These are phyloP conservation scores for Temnothorax longispinosus DNA, from an alignment of 1,140 invertebrate species.

Conservation along the genomic window DNA sequence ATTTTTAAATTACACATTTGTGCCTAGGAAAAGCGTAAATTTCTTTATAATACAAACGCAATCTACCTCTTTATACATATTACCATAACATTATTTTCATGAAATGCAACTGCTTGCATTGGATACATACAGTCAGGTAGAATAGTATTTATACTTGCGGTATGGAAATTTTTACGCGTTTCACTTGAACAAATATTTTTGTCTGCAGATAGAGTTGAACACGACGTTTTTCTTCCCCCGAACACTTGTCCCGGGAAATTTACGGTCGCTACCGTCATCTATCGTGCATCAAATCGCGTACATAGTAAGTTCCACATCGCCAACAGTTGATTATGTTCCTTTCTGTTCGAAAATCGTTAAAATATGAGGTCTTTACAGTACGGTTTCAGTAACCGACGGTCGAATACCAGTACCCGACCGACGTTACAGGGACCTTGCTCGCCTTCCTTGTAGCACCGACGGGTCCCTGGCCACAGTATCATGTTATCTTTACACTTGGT, in stretches of 20 bases:
- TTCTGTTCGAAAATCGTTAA: neutral
- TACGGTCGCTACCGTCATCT: constrained; percentile 34
- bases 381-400: constrained; percentile 60
- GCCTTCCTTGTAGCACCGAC: constrained; percentile 72
- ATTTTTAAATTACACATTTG: constrained; percentile 1
- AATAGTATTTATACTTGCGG: constrained; percentile 33
- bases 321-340: constrained; percentile 27
- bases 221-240: neutral
- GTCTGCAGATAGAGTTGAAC: constrained; percentile 27
- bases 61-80: neutral
- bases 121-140: neutral
- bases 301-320: neutral
- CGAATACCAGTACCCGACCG: constrained; percentile 66
- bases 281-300: neutral
- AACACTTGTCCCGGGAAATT: neutral
- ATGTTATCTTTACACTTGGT: constrained; percentile 50
- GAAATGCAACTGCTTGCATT: neutral
- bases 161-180: constrained; percentile 35
- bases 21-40: neutral
- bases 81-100: constrained; percentile 23
- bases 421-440: constrained; percentile 75
- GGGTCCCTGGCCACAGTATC: constrained; percentile 67
- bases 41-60: neutral
- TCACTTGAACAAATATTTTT: constrained; percentile 52
- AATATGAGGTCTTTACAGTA: constrained; percentile 61